Evolutionary conservation across 1,140 invertebrate genomes (phyloP).

Genomic region (Caenorhabditis briggsae): DNA sequence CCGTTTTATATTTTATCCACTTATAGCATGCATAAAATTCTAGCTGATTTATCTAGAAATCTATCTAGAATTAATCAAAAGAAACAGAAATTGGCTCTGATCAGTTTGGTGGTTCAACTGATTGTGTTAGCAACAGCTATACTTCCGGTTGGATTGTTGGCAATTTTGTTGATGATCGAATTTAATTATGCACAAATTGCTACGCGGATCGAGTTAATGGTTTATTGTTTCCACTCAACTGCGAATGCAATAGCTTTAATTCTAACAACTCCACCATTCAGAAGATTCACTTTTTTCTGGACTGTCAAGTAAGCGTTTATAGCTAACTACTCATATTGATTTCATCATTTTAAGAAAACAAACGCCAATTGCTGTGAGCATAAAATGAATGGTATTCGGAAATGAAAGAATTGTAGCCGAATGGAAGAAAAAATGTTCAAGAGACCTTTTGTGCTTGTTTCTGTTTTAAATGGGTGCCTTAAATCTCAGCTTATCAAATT

Average conservation of each 20-base stretch:
- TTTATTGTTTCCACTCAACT: neutral
- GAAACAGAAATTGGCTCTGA: neutral
- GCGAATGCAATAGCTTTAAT: neutral
- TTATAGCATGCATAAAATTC: neutral
- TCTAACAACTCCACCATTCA: neutral
- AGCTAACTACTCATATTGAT: too few species aligned
- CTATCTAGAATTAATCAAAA: neutral
- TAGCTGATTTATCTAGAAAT: neutral
- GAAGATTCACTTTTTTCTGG: conserved; percentile 8
- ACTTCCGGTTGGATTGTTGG: neutral
- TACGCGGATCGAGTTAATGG: neutral
- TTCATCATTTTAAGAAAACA: neutral
- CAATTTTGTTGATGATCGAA: neutral
- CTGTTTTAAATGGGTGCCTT: too few species aligned
- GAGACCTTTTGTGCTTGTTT: too few species aligned
- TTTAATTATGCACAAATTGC: neutral
- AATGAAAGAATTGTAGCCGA: too few species aligned
- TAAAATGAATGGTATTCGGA: neutral
- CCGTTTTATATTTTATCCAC: neutral
- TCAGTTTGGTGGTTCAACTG: neutral
- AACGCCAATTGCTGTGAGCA: neutral
- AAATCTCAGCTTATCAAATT: too few species aligned
- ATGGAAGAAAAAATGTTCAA: too few species aligned
- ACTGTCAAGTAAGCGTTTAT: too few species aligned
- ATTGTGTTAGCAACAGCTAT: neutral